phyloP scores from a whole-genome alignment of 64 coral and sea anemone genomes.

The Orbicella faveolata region DNA sequence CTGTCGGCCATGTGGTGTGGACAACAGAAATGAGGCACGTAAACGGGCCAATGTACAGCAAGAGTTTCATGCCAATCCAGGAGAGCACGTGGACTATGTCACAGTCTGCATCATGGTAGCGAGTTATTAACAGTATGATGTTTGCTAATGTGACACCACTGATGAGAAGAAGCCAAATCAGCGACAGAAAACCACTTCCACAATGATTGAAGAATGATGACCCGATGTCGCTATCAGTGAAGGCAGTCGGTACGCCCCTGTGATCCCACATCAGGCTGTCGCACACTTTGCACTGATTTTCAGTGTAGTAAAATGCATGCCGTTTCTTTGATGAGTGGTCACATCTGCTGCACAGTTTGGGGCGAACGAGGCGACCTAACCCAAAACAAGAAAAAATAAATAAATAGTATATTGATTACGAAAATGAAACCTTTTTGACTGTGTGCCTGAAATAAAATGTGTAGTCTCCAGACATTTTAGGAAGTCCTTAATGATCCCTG shows the following conservation, averaged over 20 bases:
- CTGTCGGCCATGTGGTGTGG: slow-evolving; percentile 55
- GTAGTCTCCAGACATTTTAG: too few relatives aligned
- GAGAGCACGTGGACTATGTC: slow-evolving; percentile 75
- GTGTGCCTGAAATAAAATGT: too few relatives aligned
- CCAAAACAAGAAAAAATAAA: neutral
- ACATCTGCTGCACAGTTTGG: slow-evolving; percentile 52
- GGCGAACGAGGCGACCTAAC: slow-evolving; percentile 47
- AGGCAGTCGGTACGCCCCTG: slow-evolving; percentile 53
- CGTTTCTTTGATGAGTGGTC: neutral
- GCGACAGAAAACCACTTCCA: slow-evolving; percentile 79
- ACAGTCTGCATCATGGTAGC: slow-evolving; percentile 28
- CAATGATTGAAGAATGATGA: slow-evolving; percentile 81
- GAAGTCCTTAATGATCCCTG: too few relatives aligned
- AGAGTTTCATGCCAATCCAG: slow-evolving; percentile 72
- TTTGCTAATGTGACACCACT: slow-evolving; percentile 54
- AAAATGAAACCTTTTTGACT: neutral
- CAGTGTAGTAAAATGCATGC: neutral
- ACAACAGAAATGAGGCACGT: slow-evolving; percentile 66
- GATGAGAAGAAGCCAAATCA: slow-evolving; percentile 78
- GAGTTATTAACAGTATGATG: slow-evolving; percentile 39
- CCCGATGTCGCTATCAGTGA: slow-evolving; percentile 82
- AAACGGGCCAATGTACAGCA: slow-evolving; percentile 81
- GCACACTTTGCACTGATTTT: slow-evolving; percentile 67
- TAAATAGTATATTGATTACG: neutral
- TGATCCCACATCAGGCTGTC: slow-evolving; percentile 86